Evolutionary conservation across 1,140 invertebrate species (phyloP), one percentile per base, ranked within the genome.

Genomic region (Rhagoletis pomonella): DNA sequence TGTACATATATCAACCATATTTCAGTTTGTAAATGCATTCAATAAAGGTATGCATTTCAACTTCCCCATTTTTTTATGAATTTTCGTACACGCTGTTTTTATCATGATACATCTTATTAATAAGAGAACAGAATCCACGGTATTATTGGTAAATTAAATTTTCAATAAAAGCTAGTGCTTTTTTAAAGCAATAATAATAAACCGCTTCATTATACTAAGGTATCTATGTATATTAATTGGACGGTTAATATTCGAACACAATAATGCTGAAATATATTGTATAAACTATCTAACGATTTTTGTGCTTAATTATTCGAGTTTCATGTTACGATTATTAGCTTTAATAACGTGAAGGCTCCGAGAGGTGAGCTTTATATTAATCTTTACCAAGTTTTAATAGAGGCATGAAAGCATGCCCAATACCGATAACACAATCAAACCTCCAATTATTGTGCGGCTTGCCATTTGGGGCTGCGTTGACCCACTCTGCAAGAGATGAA

Each of bases 401-500:
- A 9, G 17, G 4, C 29, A 6, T 59, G 12, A 55, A 47, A 4
- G 17, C 9, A 12, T 19, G 19, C 73, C 19, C 6, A 50, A 19
- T 1, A 55, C 7, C 0, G 73, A 29, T 19, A 7, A 5, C 9
- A 81, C 5, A 19, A 81, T 55, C 55, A 81, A 55, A 4, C n/a
- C 44, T 55, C 64, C 64, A 17, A 86, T 4, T 17, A 86, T n/a
- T 55, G 64, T 67, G n/a, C 0, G 9, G 1, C 1, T 44, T 14
- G 39, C 39, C 58, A 19, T 59, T 5, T 59, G 14, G 60, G 69
- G 14, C 59, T 86, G 67, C 19, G 65, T 73, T 47, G 87, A 86
- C 1, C 39, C 81, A 73, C 87, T 88, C 87, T 88, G 87, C 0
- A 86, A 86, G 60, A n/a, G n/a, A 39, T 42, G 50, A 87, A 9